These are phyloP conservation scores for Paradoxurus hermaphroditus DNA, from an alignment of 2,113 vertebrate species.

Conservation along the genomic window DNA sequence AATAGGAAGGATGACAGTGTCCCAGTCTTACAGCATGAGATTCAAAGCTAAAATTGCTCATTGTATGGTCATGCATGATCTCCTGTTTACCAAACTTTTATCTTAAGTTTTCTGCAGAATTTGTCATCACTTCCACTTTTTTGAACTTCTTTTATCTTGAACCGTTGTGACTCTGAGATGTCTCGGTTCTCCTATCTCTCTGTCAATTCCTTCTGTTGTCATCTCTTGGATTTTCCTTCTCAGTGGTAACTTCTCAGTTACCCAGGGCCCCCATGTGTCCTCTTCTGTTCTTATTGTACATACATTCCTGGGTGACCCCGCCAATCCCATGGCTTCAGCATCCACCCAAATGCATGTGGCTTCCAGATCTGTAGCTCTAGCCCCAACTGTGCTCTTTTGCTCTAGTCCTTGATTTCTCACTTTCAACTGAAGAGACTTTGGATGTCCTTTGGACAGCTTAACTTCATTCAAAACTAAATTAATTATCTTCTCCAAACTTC, in stretches of 20 bases:
- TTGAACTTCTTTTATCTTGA: background rate
- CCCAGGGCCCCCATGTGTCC: fast-evolving
- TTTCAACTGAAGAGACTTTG: background rate
- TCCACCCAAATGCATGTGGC: background rate
- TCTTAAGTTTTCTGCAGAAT: conserved; percentile 32
- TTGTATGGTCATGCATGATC: background rate
- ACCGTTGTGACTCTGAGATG: background rate
- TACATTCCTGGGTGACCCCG: background rate
- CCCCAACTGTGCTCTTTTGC: background rate
- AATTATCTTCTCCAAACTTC: background rate
- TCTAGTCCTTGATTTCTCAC: background rate
- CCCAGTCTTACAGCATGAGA: background rate
- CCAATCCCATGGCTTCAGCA: background rate
- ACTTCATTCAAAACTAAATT: background rate
- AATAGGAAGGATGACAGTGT: background rate
- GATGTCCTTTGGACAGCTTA: background rate
- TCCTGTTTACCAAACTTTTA: background rate
- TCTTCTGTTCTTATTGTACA: background rate
- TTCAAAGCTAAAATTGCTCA: background rate
- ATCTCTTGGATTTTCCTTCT: background rate
- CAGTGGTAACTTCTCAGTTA: background rate
- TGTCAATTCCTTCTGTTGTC: background rate
- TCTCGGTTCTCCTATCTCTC: background rate
- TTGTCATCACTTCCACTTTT: background rate
- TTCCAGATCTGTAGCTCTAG: background rate